Percentiles rank a stretch among this genome's conserved stretches.
Evolutionary conservation across 2,113 vertebrate species (phyloP).

Genomic region (Leucopsar rothschildi): DNA sequence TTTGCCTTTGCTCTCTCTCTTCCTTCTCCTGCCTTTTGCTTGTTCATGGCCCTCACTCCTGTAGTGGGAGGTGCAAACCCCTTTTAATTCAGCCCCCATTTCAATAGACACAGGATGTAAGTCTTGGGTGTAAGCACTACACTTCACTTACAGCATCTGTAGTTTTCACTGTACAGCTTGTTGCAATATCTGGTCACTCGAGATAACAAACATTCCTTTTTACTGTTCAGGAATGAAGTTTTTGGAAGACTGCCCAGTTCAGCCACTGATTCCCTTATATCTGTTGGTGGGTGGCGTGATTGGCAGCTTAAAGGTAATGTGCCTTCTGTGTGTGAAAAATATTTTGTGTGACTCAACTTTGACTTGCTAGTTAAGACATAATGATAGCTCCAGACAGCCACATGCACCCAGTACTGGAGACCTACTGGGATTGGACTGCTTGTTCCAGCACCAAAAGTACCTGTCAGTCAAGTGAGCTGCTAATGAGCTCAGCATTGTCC

Average conservation of each 20-base stretch:
- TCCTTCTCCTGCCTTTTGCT: neutral
- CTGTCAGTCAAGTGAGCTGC: neutral
- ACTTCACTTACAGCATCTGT: neutral
- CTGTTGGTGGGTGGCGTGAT: conserved; percentile 68
- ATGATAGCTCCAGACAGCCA: neutral
- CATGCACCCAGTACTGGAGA: neutral
- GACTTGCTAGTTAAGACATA: neutral
- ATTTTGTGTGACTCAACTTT: neutral
- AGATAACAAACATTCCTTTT: conserved; percentile 29
- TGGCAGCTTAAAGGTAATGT: conserved; percentile 72
- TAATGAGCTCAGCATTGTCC: neutral
- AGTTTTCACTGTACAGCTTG: neutral
- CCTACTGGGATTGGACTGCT: neutral
- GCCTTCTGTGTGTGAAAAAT: conserved; percentile 2
- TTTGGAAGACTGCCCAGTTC: conserved; percentile 69
- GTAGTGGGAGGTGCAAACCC: neutral
- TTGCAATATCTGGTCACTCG: neutral
- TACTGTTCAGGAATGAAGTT: conserved; percentile 69
- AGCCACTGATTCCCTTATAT: conserved; percentile 74
- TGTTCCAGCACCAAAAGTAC: neutral
- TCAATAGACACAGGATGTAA: neutral
- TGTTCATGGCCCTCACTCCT: neutral
- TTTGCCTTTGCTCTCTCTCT: neutral
- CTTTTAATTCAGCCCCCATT: neutral
- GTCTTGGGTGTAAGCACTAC: neutral